Evolutionary conservation across 2,888 invertebrate genomes (phyloP).

Genomic region (Odontothrips loti): DNA sequence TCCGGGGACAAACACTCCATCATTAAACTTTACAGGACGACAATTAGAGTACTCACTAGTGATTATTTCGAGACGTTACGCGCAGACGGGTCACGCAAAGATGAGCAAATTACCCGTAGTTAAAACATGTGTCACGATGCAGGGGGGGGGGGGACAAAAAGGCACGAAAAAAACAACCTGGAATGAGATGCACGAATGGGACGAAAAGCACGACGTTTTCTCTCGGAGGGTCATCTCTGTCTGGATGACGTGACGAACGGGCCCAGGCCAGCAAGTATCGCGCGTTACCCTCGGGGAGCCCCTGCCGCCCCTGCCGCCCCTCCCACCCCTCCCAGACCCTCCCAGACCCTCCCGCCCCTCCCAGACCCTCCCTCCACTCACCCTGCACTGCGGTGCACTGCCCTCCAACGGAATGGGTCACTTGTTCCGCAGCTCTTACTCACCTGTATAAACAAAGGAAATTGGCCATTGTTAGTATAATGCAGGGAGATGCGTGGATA

Average conservation of each 20-base stretch:
- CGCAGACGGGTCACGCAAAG: background rate
- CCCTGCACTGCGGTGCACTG: background rate
- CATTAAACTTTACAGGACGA: background rate
- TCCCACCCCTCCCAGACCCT: too few relatives aligned
- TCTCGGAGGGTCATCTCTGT: too few relatives aligned
- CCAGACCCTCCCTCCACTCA: background rate
- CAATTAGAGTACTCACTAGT: conserved; percentile 8
- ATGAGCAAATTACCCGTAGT: conserved; percentile 18
- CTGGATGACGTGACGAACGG: too few relatives aligned
- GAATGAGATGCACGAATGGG: background rate
- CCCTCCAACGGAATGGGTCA: background rate
- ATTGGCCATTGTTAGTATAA: conserved; percentile 20
- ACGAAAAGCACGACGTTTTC: background rate
- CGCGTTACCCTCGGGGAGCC: too few relatives aligned
- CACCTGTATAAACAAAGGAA: conserved; percentile 14
- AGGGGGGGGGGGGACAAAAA: too few relatives aligned
- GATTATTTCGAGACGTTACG: background rate
- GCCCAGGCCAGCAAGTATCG: too few relatives aligned
- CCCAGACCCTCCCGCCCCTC: too few relatives aligned
- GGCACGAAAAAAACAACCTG: background rate
- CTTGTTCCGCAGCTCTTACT: background rate
- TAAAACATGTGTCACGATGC: background rate
- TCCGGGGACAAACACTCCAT: background rate
- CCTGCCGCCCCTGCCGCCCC: too few relatives aligned
- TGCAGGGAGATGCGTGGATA: background rate